Evolutionary conservation across 2,113 vertebrate species (phyloP), one percentile per base, ranked within the genome.

Genomic region (Pedionomus torquatus): DNA sequence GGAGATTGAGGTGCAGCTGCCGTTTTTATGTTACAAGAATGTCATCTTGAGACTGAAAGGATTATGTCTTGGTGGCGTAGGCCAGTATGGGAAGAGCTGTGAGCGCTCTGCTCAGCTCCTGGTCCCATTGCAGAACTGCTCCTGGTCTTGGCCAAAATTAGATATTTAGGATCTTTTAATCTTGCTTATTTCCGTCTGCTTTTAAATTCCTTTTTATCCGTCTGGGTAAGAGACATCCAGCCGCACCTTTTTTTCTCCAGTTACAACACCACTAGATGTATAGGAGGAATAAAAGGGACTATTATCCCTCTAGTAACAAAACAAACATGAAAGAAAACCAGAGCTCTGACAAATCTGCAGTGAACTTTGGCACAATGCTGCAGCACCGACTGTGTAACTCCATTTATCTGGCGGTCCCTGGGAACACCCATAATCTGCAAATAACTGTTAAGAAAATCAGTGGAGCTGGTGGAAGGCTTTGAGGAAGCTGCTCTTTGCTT

Each of bases 401-500:
- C 26, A 3, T 93, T 96, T 94, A 96, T 95, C 92, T 93, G 76
- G n/a, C 90, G 51, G 76, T 92, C 76, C 79, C 68, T 90, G 88
- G 92, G 72, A 95, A 92, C 88, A 86, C 92, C 87, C 88, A 31
- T 91, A 66, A 81, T 95, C 79, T 95, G 79, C 76, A 96, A 96
- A 83, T 94, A 97, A 83, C 72, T 90, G 58, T 74, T 92, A 77
- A 83, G 83, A 83, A 92, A 95, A 94, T 54, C 71, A 86, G 61
- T 63, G 79, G 75, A 86, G 71, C 85, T 95, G 71, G 60, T 13
- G 10, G 64, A 69, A 81, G 60, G 28, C 48, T 86, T 85, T 64
- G 80, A 93, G 83, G 93, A 93, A 90, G 71, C 58, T 66, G 66
- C 15, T 96, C 5, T 80, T 77, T 83, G 76, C 85, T 77, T 77